A percentile compares a stretch with the other conserved stretches of the same genome.
phyloP scores from a whole-genome alignment of 1,140 invertebrate genomes.

The Bombyx mori region ASM3026992v2 NC_085118.1:10516501-10517000 shows the following conservation, averaged over 20 bases:
- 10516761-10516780: slow-evolving; percentile 12
- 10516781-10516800: slow-evolving; percentile 8
- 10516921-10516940: not conserved
- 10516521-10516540: slow-evolving; percentile 24
- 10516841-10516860: slow-evolving; percentile 62
- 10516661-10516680: too few relatives aligned
- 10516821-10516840: slow-evolving; percentile 62
- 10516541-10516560: too few relatives aligned
- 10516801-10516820: slow-evolving; percentile 59
- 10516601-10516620: too few relatives aligned
- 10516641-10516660: too few relatives aligned
- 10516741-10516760: not conserved
- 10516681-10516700: not conserved
- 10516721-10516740: not conserved
- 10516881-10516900: slow-evolving; percentile 28
- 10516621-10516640: too few relatives aligned
- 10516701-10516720: not conserved
- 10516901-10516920: slow-evolving; percentile 15
- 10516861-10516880: slow-evolving; percentile 37
- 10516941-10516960: too few relatives aligned
- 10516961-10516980: too few relatives aligned
- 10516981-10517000: too few relatives aligned
- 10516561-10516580: too few relatives aligned
- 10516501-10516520: slow-evolving; percentile 66
- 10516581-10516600: too few relatives aligned